Evolutionary conservation across 2,113 vertebrate genomes (phyloP), one percentile per base, ranked within the genome.

Genomic region (Eurypyga helias): DNA sequence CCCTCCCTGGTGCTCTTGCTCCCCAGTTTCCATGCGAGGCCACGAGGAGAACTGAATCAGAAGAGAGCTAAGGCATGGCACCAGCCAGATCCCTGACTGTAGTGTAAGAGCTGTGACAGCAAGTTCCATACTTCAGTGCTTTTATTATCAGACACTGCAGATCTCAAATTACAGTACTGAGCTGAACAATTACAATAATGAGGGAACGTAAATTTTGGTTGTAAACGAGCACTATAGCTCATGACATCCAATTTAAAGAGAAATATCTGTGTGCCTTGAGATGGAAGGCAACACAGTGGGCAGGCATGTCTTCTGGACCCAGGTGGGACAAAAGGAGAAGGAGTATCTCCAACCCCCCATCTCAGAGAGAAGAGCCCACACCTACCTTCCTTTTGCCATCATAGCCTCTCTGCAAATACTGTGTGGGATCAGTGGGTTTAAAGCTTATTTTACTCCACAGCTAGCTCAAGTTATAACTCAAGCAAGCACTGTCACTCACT

Each of bases 131-230:
- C 86, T 87, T 86, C 64, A 65, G 25, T 55, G 93, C 72, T 82
- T 94, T 91, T 81, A 87, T 89, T 83, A 87, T 75, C 76, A 73
- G 36, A 93, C 92, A 29, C 64, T 89, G 58, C 64, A 81, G 80
- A 92, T 96, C 87, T 81, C 51, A 71, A 83, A 87, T 84, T 77
- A 43, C 51, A 33, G 17, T 38, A 46, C 52, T 2, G 19, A 90
- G 91, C 52, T 69, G 62, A 95, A 72, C 70, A 85, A 72, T 91
- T 90, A 62, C 45, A 77, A 24, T 73, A 72, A 94, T 11, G 45
- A 90, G 70, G 16, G 66, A 73, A 57, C 1, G 11, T 90, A 87
- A 90, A 90, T 87, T 91, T 83, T 64, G 80, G 26, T 57, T 78
- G 66, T 69, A 91, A 87, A 91, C 0, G 1, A 94, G 78, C 25